These are phyloP conservation scores for Manis pentadactyla DNA, from an alignment of 2,797 vertebrate species.

Conservation along the genomic window DNA sequence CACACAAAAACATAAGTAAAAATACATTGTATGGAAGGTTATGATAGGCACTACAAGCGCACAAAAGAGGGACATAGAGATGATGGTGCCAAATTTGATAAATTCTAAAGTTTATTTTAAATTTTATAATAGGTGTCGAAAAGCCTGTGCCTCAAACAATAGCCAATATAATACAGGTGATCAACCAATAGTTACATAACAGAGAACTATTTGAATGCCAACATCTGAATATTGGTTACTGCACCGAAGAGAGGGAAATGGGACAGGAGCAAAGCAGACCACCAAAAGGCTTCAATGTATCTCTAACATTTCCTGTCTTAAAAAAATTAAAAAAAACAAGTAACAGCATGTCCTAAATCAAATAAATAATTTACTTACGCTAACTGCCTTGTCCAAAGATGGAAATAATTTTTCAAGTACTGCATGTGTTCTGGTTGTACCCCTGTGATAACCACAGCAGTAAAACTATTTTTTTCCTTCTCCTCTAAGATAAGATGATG, in stretches of 20 bases:
- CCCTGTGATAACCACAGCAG: constrained; percentile 93
- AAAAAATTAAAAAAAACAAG: not conserved
- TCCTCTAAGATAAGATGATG: constrained; percentile 92
- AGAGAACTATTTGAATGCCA: not conserved
- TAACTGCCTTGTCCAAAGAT: constrained; percentile 92
- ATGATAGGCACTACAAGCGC: not conserved
- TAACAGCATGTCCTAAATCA: not conserved
- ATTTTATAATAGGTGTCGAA: not conserved
- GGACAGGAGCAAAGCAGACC: not conserved
- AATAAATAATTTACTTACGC: constrained; percentile 90
- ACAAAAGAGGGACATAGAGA: not conserved
- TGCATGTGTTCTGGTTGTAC: constrained; percentile 88
- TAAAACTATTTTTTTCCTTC: constrained; percentile 91
- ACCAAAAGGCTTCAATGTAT: not conserved
- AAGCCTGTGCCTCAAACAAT: not conserved
- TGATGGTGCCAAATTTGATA: not conserved
- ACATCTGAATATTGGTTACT: not conserved
- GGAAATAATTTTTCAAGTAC: constrained; percentile 91
- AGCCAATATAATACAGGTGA: not conserved
- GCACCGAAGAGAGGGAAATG: not conserved
- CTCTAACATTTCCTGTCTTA: constrained; percentile 19
- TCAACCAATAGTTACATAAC: constrained; percentile 18
- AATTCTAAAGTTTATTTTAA: constrained; percentile 27
- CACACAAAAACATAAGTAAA: not conserved
- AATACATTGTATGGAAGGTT: not conserved